A percentile compares a stretch with the other conserved stretches of the same genome.
These are phyloP conservation scores for Pantelozetes paolii DNA, from an alignment of 2,888 invertebrate species.

Conservation along the genomic window DNA sequence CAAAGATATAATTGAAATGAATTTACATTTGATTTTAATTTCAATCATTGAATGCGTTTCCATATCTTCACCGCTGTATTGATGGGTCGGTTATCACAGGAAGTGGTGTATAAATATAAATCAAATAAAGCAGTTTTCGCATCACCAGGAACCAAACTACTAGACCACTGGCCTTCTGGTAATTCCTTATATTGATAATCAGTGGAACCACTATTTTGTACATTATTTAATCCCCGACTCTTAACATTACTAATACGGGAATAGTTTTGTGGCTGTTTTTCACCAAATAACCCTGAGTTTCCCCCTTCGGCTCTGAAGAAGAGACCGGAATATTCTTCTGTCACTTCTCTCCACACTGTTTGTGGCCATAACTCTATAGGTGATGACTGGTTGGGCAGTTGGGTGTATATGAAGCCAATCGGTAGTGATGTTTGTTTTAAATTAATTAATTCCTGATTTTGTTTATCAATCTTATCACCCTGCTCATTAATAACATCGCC, in stretches of 20 bases:
- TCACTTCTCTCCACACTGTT: not conserved
- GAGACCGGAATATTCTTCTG: not conserved
- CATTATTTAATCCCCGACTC: not conserved
- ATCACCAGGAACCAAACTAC: not conserved
- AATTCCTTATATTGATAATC: not conserved
- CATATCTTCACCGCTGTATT: not conserved
- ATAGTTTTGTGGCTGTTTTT: not conserved
- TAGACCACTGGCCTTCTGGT: not conserved
- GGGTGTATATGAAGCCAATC: slow-evolving; percentile 13
- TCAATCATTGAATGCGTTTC: not conserved
- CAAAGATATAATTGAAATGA: too few species aligned
- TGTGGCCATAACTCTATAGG: not conserved
- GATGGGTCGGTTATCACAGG: not conserved
- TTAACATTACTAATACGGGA: not conserved
- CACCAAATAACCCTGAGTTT: not conserved
- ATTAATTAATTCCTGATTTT: too few species aligned
- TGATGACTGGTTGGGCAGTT: slow-evolving; percentile 15
- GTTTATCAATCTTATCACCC: too few species aligned
- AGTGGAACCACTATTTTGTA: too few species aligned
- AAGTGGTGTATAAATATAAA: not conserved
- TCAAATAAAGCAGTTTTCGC: not conserved
- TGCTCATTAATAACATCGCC: too few species aligned
- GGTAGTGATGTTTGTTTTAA: too few species aligned
- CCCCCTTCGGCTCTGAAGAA: slow-evolving; percentile 24
- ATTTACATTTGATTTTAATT: too few species aligned